Evolutionary conservation across 1,140 invertebrate species (phyloP).

Genomic region (Protaetia brevitarsis): DNA sequence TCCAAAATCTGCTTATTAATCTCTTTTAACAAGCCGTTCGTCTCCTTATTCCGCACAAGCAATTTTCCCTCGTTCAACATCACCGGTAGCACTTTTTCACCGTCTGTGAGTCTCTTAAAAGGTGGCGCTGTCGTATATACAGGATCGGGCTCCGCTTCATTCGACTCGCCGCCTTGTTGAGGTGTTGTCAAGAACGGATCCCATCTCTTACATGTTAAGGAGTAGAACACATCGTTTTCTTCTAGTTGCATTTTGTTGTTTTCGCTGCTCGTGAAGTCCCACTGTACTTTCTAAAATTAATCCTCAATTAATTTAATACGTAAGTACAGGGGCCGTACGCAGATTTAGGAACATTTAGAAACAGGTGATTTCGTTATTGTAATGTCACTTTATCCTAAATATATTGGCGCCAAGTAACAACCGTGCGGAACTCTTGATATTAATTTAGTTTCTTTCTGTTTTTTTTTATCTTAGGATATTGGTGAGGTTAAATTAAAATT

Average conservation of each 20-base stretch:
- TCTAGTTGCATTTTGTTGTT: not conserved
- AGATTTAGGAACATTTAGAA: too few species aligned
- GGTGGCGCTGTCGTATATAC: not conserved
- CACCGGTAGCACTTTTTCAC: not conserved
- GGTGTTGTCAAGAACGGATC: not conserved
- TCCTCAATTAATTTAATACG: not conserved
- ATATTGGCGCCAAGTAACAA: too few species aligned
- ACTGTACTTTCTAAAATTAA: not conserved
- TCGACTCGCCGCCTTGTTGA: not conserved
- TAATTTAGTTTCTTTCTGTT: too few species aligned
- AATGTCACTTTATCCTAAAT: too few species aligned
- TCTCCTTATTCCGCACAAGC: not conserved
- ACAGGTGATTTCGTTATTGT: too few species aligned
- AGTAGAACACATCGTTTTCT: not conserved
- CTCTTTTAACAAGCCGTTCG: not conserved
- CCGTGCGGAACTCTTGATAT: too few species aligned
- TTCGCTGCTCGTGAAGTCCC: not conserved
- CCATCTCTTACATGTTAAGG: not conserved
- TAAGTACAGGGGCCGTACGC: too few species aligned
- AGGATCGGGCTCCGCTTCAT: not conserved
- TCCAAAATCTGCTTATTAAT: not conserved
- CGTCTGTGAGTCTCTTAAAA: not conserved
- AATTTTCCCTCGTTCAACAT: not conserved
- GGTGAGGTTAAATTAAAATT: too few species aligned
- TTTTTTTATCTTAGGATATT: too few species aligned